Percentiles rank a stretch among this genome's conserved stretches.
Evolutionary conservation across 2,797 vertebrate genomes (phyloP).

Genomic region (Brachymystax lenok): DNA sequence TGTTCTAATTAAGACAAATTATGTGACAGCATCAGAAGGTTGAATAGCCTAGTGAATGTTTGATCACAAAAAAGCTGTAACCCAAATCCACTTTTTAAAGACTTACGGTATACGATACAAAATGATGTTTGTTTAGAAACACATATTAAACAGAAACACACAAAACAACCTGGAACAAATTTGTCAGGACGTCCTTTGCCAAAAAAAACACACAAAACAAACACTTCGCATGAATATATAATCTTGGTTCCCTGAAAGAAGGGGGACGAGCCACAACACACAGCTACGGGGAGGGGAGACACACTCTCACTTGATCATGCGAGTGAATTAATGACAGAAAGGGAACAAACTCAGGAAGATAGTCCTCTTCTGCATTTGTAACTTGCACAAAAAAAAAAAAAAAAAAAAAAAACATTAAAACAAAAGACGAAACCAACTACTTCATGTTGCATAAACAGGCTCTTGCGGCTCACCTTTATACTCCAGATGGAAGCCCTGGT

Average conservation of each 20-base stretch:
- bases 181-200: background rate
- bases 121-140: background rate
- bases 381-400: background rate
- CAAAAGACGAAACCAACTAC: no score
- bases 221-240: background rate
- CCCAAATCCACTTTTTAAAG: background rate
- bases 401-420: fast-evolving
- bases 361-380: background rate
- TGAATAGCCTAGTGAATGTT: background rate
- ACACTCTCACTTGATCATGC: background rate
- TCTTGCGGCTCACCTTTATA: conserved; percentile 87
- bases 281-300: background rate
- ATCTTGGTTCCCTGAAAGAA: background rate
- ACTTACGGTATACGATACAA: background rate
- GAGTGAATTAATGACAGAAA: background rate
- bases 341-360: background rate
- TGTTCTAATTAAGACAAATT: conserved; percentile 7
- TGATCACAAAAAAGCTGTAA: background rate
- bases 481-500: conserved; percentile 95
- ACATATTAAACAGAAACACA: background rate
- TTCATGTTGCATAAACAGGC: background rate
- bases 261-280: background rate
- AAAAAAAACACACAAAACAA: background rate
- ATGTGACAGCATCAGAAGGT: background rate
- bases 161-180: background rate